Evolutionary conservation across 2,797 vertebrate genomes (phyloP).

Genomic region (Furcifer pardalis): DNA sequence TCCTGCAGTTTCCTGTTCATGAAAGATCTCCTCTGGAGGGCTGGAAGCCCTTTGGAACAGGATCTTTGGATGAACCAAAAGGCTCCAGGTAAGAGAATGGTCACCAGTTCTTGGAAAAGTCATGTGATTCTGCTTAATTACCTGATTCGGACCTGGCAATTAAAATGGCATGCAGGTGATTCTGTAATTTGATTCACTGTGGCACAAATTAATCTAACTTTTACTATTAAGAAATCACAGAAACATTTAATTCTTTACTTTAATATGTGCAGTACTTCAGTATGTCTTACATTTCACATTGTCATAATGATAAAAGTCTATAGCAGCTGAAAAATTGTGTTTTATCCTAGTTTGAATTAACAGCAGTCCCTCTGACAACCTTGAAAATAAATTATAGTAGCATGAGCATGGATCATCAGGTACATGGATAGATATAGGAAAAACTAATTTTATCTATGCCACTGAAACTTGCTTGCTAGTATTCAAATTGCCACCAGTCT

Average conservation of each 20-base stretch:
- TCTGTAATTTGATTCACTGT: neutral
- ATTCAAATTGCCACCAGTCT: no score
- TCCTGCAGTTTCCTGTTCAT: no score
- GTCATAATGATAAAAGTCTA: neutral
- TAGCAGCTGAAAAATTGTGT: neutral
- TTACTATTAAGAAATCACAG: neutral
- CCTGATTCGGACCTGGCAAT: no score
- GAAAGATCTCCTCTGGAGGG: no score
- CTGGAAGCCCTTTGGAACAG: no score
- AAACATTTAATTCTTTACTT: neutral
- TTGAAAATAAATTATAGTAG: slow-evolving; percentile 32
- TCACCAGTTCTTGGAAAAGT: no score
- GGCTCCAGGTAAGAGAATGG: no score
- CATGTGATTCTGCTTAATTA: no score
- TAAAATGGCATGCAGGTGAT: neutral
- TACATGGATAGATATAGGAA: neutral
- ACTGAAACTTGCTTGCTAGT: no score
- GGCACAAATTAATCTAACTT: neutral
- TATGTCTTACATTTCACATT: neutral
- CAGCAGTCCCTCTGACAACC: slow-evolving; percentile 33
- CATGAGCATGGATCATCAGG: neutral
- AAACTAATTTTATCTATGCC: neutral
- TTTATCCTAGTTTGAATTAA: neutral
- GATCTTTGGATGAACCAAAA: no score
- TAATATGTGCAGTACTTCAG: neutral